phyloP scores from a whole-genome alignment of 2,888 invertebrate genomes.

The Cloeon dipterum region DNA sequence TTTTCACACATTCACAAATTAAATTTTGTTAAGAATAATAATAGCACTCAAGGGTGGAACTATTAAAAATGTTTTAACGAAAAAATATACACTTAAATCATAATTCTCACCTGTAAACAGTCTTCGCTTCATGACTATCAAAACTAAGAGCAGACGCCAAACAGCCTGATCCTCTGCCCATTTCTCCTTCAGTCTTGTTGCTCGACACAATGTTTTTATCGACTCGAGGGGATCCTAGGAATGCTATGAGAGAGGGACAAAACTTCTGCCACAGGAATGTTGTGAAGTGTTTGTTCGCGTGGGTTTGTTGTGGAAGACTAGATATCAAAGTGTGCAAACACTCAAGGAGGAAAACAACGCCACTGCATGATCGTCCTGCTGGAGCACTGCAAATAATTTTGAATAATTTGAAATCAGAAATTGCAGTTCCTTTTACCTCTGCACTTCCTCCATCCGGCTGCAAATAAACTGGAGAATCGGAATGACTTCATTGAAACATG shows the following conservation, averaged over 20 bases:
- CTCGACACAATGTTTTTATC: slow-evolving; percentile 50
- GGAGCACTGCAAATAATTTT: slow-evolving; percentile 23
- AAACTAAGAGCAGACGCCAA: slow-evolving; percentile 50
- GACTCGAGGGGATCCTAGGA: slow-evolving; percentile 68
- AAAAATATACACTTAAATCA: background rate
- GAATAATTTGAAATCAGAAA: background rate
- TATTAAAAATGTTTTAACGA: slow-evolving; percentile 1
- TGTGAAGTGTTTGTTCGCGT: slow-evolving; percentile 64
- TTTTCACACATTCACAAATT: background rate
- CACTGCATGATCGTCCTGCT: slow-evolving; percentile 27
- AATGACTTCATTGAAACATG: slow-evolving; percentile 74
- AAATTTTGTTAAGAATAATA: background rate
- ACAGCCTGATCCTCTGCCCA: slow-evolving; percentile 42
- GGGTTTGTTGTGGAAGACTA: slow-evolving; percentile 59
- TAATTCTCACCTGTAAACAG: slow-evolving; percentile 51
- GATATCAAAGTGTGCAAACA: slow-evolving; percentile 67
- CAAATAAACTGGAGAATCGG: slow-evolving; percentile 77
- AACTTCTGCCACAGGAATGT: slow-evolving; percentile 83
- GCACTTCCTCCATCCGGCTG: slow-evolving; percentile 60
- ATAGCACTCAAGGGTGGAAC: slow-evolving; percentile 1
- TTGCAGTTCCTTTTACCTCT: slow-evolving; percentile 28
- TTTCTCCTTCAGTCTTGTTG: slow-evolving; percentile 19
- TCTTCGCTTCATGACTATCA: slow-evolving; percentile 66
- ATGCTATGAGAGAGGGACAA: slow-evolving; percentile 69
- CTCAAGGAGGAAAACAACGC: slow-evolving; percentile 59